These are phyloP conservation scores for Ischnura elegans DNA, from an alignment of 2,888 invertebrate species.

Conservation along the genomic window DNA sequence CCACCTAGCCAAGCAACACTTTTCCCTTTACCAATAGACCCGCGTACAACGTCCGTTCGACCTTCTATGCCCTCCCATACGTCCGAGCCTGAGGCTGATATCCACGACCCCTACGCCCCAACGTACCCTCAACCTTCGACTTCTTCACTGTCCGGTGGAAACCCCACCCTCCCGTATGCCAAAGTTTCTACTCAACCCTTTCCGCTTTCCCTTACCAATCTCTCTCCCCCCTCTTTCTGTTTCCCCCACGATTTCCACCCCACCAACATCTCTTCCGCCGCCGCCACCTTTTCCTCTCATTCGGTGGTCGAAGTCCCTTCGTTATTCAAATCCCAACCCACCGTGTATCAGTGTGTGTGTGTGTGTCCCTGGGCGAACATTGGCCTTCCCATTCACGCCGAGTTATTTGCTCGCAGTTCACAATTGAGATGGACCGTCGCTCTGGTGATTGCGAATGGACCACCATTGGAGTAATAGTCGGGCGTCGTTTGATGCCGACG, in stretches of 20 bases:
- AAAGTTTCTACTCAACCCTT: neutral
- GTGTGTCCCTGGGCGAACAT: constrained; percentile 47
- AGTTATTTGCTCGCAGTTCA: constrained; percentile 67
- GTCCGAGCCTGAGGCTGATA: neutral
- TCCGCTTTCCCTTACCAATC: neutral
- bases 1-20: neutral
- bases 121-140: neutral
- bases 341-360: too few relatives aligned
- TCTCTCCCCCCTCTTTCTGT: neutral
- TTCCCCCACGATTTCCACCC: neutral
- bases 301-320: constrained; percentile 65
- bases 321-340: constrained; percentile 67
- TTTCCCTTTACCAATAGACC: neutral
- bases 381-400: constrained; percentile 66
- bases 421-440: constrained; percentile 66
- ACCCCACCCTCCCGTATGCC: neutral
- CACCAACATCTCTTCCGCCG: neutral
- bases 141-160: neutral
- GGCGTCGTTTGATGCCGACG: constrained; percentile 60
- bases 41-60: neutral
- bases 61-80: neutral
- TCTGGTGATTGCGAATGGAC: constrained; percentile 67
- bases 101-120: neutral
- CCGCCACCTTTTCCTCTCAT: constrained; percentile 52
- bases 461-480: constrained; percentile 66